Percentiles rank a stretch among this genome's conserved stretches.
Conservation (phyloP, 1,140 invertebrate genomes). For the Ostrea edulis region DNA sequence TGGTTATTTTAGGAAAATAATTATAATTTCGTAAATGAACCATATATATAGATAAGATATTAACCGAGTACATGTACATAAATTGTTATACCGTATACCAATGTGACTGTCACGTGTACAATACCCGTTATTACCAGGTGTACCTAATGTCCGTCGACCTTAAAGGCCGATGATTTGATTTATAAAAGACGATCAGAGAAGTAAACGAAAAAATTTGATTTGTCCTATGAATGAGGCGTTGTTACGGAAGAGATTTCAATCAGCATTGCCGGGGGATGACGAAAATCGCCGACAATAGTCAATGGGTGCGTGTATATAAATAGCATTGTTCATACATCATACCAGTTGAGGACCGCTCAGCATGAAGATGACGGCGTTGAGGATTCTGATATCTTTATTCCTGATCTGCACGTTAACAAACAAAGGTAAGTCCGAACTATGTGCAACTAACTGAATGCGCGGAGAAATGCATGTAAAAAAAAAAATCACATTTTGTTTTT, state of each 20-base stretch:
- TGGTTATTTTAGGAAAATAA: too few relatives aligned
- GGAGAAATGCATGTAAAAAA: too few relatives aligned
- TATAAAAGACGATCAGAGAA: too few relatives aligned
- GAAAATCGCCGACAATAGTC: not conserved
- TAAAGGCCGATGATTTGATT: not conserved
- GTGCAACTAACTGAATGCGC: too few relatives aligned
- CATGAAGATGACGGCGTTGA: not conserved
- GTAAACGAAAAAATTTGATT: too few relatives aligned
- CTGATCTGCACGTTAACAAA: not conserved
- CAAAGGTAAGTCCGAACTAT: not conserved
- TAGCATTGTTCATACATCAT: not conserved
- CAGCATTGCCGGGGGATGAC: constrained; percentile 3
- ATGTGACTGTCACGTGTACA: not conserved
- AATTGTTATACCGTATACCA: not conserved
- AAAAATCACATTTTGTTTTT: too few relatives aligned
- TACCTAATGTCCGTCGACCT: not conserved
- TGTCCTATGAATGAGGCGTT: not conserved
- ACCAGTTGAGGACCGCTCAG: not conserved
- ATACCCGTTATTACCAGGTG: not conserved
- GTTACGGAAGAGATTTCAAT: not conserved
- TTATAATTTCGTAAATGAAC: not conserved
- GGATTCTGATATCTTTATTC: not conserved
- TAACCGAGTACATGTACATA: not conserved
- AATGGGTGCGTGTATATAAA: not conserved
- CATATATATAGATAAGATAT: not conserved